Base-by-base conservation (phyloP, 2,113 vertebrate genomes). In the Mirza zaza region DNA sequence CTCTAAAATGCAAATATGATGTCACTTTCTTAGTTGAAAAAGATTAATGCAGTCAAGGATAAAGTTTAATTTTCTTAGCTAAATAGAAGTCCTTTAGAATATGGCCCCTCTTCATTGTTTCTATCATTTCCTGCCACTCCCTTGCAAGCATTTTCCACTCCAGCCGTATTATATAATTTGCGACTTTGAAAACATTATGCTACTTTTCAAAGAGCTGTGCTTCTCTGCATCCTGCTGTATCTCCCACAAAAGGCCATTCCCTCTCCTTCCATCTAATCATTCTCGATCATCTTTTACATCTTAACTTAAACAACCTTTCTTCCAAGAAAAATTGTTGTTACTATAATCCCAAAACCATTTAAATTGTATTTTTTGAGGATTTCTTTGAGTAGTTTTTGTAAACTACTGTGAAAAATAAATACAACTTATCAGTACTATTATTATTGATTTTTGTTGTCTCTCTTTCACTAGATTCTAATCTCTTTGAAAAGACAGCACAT, bases 261-360 rank as follows among this genome's bases (percentile, higher is more conserved):
- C 55, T 13, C 21, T 57, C 52, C 73, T 59, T 83, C 17, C 25
- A 61, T 84, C 27, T 91, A 59, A 82, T 77, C 11, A 79, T 94
- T 96, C 70, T 67, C 48, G 25, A 83, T 50, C 61, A n/a, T 57
- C 4, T 50, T 87, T 95, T 68, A 89, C 61, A 81, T 36, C 12
- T 86, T 57, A 83, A 32, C 25, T 91, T 86, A 95, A 88, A 93
- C 52, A 86, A 36, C 4, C 48, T 96, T 87, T 85, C 34, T 79
- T 75, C 14, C 29, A 65, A 25, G 48, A 83, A 93, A 70, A 92
- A 17, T 29, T 87, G 3, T 45, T 45, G 8, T 57, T 57, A 57
- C 17, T 57, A 81, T 29, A 18, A 65, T 79, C 23, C 34, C 13
- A 93, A 86, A 4, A 9, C 25, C 29, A 50, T 95, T 87, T n/a